phyloP scores from a whole-genome alignment of 2,888 invertebrate species.

The Stratiomys singularior region DNA sequence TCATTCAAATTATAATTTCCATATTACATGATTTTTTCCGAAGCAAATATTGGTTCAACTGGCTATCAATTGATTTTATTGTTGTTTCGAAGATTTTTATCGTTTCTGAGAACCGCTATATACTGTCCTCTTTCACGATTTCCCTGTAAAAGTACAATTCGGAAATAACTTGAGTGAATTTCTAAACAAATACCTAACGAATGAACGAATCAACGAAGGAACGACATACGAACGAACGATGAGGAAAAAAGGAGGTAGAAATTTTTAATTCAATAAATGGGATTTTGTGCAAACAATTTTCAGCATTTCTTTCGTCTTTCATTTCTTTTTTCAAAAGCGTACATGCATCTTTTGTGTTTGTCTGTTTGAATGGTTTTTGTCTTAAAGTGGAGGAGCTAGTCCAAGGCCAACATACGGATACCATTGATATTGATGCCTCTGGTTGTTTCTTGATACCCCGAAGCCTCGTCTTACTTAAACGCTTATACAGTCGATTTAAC shows the following conservation, averaged over 20 bases:
- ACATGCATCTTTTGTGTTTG: slow-evolving; percentile 16
- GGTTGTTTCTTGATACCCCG: too few relatives aligned
- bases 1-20: neutral
- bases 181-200: slow-evolving; percentile 38
- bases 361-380: slow-evolving; percentile 12
- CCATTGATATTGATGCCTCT: too few relatives aligned
- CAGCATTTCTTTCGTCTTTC: slow-evolving; percentile 9
- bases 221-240: too few relatives aligned
- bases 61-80: slow-evolving; percentile 38
- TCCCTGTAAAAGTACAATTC: slow-evolving; percentile 49
- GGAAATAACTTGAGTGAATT: slow-evolving; percentile 45
- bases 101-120: slow-evolving; percentile 12
- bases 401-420: too few relatives aligned
- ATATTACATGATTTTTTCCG: slow-evolving; percentile 11
- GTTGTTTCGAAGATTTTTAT: slow-evolving; percentile 38
- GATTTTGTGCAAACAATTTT: slow-evolving; percentile 53
- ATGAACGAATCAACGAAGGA: slow-evolving; percentile 11
- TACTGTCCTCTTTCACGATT: slow-evolving; percentile 17
- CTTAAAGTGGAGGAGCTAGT: too few relatives aligned
- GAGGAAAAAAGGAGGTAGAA: slow-evolving; percentile 34
- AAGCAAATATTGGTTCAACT: slow-evolving; percentile 28
- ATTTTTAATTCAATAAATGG: slow-evolving; percentile 55
- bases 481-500: too few relatives aligned
- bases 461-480: too few relatives aligned
- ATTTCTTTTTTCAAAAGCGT: neutral